Conservation (phyloP, 2,113 vertebrate species). For the Malurus elegans region DNA sequence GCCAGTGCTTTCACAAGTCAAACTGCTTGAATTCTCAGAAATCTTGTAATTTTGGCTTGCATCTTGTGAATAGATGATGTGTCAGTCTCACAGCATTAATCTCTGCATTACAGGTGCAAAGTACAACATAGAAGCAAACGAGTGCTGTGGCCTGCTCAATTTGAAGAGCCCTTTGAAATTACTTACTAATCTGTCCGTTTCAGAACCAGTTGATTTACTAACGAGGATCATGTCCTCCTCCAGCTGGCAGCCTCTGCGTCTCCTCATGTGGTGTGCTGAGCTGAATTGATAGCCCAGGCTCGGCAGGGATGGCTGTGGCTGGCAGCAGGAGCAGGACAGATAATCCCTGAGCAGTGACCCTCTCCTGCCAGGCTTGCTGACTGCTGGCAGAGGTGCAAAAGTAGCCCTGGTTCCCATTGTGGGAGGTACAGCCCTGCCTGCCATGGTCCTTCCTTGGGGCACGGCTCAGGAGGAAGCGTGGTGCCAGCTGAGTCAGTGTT, state of each 20-base stretch:
- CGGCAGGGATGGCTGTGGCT: rapidly evolving
- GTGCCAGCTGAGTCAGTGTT: background rate
- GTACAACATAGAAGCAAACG: background rate
- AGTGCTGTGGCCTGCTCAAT: background rate
- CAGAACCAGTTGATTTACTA: background rate
- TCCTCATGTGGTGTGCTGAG: rapidly evolving
- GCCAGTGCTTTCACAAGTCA: background rate
- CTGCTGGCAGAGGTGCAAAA: background rate
- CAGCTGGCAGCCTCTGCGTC: background rate
- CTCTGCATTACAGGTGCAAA: background rate
- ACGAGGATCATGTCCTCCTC: background rate
- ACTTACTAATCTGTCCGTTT: background rate
- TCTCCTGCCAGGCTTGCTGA: background rate
- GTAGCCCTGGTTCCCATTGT: background rate
- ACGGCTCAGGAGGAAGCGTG: background rate
- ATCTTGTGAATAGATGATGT: background rate
- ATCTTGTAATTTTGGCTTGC: background rate
- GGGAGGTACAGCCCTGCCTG: background rate
- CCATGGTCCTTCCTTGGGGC: background rate
- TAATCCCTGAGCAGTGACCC: rapidly evolving
- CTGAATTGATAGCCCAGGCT: background rate
- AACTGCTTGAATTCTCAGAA: background rate
- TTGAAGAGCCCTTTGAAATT: background rate
- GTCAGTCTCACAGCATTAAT: background rate
- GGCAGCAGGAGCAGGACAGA: background rate